phyloP scores from a whole-genome alignment of 2,797 vertebrate species.

The Paratrypauchen microcephalus region DNA sequence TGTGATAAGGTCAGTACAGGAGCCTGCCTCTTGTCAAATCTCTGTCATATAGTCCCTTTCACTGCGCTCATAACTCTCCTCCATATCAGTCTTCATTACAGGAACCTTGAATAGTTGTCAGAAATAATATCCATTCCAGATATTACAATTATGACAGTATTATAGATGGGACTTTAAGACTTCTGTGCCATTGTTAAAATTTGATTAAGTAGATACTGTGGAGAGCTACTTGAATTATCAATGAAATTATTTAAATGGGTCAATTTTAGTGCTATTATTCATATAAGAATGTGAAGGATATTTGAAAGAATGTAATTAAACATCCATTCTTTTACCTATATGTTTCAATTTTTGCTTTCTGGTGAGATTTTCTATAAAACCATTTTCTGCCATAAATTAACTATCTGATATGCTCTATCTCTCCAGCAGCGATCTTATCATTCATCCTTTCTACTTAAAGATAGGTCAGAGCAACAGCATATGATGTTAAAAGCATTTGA shows the following conservation, averaged over 20 bases:
- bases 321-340: conserved; percentile 62
- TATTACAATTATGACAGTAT: conserved; percentile 51
- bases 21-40: conserved; percentile 55
- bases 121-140: conserved; percentile 63
- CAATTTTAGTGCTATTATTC: conserved; percentile 22
- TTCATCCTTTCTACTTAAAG: conserved; percentile 51
- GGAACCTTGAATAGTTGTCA: conserved; percentile 59
- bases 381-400: conserved; percentile 53
- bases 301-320: conserved; percentile 75
- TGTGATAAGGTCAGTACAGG: conserved; percentile 69
- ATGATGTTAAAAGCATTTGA: conserved; percentile 59
- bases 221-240: conserved; percentile 38
- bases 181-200: conserved; percentile 34
- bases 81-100: conserved; percentile 65
- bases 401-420: conserved; percentile 52
- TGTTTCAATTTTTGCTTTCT: conserved; percentile 19
- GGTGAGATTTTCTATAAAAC: conserved; percentile 28
- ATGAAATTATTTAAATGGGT: conserved; percentile 35
- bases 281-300: not conserved
- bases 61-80: conserved; percentile 62
- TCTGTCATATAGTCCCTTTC: conserved; percentile 51
- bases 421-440: conserved; percentile 56
- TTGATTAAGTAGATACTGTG: conserved; percentile 47
- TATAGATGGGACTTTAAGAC: conserved; percentile 34
- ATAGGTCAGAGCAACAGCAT: conserved; percentile 47